Evolutionary conservation across 1,140 invertebrate species (phyloP).

Genomic region (Hesperophylax magnus): DNA sequence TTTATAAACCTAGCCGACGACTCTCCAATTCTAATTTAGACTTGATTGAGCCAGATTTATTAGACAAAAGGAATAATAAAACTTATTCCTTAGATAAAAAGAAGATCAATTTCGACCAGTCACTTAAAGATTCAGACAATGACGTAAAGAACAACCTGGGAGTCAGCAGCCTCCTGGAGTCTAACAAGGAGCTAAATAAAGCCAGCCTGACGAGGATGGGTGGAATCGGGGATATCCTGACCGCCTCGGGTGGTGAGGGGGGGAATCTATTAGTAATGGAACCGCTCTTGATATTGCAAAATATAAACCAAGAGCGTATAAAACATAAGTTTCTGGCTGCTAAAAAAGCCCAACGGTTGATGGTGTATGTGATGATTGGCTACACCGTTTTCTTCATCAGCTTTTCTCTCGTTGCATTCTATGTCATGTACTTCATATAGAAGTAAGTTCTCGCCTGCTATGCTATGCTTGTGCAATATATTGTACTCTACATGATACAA

Average conservation of each 20-base stretch:
- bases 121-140: neutral
- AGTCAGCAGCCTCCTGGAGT: slow-evolving; percentile 7
- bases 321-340: slow-evolving; percentile 49
- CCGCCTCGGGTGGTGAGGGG: slow-evolving; percentile 38
- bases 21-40: slow-evolving; percentile 51
- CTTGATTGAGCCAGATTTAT: slow-evolving; percentile 45
- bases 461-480: neutral
- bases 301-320: slow-evolving; percentile 53
- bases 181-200: slow-evolving; percentile 34
- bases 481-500: neutral
- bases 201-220: slow-evolving; percentile 26
- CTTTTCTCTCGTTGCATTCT: slow-evolving; percentile 52
- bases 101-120: slow-evolving; percentile 47
- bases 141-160: slow-evolving; percentile 44
- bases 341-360: slow-evolving; percentile 49
- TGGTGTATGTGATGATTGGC: slow-evolving; percentile 51
- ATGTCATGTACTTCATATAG: slow-evolving; percentile 49
- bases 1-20: slow-evolving; percentile 47
- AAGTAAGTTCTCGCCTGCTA: neutral
- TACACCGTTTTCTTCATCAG: slow-evolving; percentile 51
- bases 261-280: slow-evolving; percentile 56
- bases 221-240: slow-evolving; percentile 43
- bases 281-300: slow-evolving; percentile 53
- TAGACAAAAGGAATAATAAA: slow-evolving; percentile 51
- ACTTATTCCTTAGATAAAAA: slow-evolving; percentile 43